Base-by-base conservation (phyloP, 1,140 invertebrate genomes). In the Agrypnia vestita region DNA sequence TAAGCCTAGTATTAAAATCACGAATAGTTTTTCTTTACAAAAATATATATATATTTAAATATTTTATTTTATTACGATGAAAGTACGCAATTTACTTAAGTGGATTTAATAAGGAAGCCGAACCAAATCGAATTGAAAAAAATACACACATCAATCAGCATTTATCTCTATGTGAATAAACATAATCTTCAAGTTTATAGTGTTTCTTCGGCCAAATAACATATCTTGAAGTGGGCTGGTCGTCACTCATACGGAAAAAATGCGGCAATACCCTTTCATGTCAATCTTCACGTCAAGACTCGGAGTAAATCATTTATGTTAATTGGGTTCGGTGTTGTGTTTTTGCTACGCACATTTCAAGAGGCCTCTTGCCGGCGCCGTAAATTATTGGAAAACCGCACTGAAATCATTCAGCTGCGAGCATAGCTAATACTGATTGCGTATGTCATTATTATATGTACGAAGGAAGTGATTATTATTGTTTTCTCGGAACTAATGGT, bases 181-280 rank as follows among this genome's bases (percentile, higher is more conserved):
- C 44, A 69, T 69, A n/a, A 12, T 25, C 25, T 62, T 15, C 11
- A 56, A 25, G 25, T 21, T 25, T 19, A 25, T 71, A 10, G 44
- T 51, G 44, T 49, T 51, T 6, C 15, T 12, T 4, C 44, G 19
- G 67, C 49, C 62, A 12, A 15, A 71, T 53, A 71, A 19, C n/a
- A 71, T 51, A n/a, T 17, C 17, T 71, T 21, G 6, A 12, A 71
- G 47, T 51, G 46, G 12, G 17, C 62, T 35, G 46, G n/a, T 62
- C 43, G 64, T 73, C 47, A 73, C 15, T 73, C 53, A 75, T 75
- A 6, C 15, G 44, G n/a, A 25, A 76, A 62, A 59, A 76, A 78
- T 78, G 76, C 76, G 64, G 76, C 51, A 46, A 13, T 49, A 59
- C 25, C 51, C 62, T 78, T 78, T 78, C 76, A 78, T 71, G 76